phyloP scores from a whole-genome alignment of 2,113 vertebrate species.

The Xiphophorus couchianus region DNA sequence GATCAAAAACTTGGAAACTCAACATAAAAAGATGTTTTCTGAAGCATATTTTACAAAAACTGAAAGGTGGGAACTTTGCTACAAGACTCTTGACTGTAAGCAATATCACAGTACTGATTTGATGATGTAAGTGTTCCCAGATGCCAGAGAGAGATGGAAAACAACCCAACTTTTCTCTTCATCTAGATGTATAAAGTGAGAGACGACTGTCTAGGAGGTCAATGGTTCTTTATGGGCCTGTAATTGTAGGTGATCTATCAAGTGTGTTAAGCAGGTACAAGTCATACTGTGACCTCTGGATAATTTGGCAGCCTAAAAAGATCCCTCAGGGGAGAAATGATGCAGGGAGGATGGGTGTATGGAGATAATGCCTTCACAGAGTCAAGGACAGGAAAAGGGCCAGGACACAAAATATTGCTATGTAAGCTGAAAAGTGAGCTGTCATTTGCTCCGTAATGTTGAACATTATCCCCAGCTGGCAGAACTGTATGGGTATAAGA shows the following conservation, averaged over 20 bases:
- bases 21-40: neutral
- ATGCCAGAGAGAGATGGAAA: no score
- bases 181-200: no score
- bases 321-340: slow-evolving; percentile 11
- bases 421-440: slow-evolving; percentile 56
- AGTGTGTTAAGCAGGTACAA: neutral
- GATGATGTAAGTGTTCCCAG: no score
- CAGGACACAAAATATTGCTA: slow-evolving; percentile 26
- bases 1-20: neutral
- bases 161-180: no score
- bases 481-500: slow-evolving; percentile 4
- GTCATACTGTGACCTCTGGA: slow-evolving; percentile 18
- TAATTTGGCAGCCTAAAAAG: neutral
- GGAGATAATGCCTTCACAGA: slow-evolving; percentile 28
- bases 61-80: neutral
- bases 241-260: slow-evolving; percentile 8
- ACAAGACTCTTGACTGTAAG: neutral
- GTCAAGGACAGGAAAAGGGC: slow-evolving; percentile 42
- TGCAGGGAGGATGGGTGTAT: slow-evolving; percentile 3
- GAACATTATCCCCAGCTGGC: slow-evolving; percentile 26
- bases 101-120: no score
- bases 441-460: slow-evolving; percentile 10
- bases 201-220: neutral
- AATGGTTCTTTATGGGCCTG: neutral
- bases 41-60: neutral